Evolutionary conservation across 2,888 invertebrate species (phyloP).

Genomic region (Fragum fragum): DNA sequence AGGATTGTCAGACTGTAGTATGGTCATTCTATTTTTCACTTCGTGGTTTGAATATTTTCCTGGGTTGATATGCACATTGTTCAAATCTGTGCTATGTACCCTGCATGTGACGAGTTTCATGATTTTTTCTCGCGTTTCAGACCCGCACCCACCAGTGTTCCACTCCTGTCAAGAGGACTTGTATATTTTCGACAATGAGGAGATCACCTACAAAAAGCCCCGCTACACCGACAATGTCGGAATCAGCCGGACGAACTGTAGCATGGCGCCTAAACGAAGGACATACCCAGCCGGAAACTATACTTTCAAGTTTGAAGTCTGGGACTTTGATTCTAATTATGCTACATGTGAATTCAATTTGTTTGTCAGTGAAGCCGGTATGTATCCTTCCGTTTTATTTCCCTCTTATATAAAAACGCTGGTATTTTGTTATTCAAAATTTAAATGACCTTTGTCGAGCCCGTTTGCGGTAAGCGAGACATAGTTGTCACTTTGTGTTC

Average conservation of each 20-base stretch:
- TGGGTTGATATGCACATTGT: too few relatives aligned
- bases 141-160: constrained; percentile 24
- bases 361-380: constrained; percentile 24
- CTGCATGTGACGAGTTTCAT: too few relatives aligned
- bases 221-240: constrained; percentile 32
- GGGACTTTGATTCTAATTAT: constrained; percentile 33
- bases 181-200: constrained; percentile 25
- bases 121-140: too few relatives aligned
- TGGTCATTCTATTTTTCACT: too few relatives aligned
- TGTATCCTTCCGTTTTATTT: neutral
- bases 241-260: neutral
- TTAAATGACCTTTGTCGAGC: too few relatives aligned
- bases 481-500: too few relatives aligned
- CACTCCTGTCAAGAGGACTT: constrained; percentile 31
- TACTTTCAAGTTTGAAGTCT: constrained; percentile 8
- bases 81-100: too few relatives aligned
- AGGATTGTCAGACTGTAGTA: too few relatives aligned
- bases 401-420: too few relatives aligned
- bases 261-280: neutral
- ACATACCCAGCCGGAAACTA: constrained; percentile 29
- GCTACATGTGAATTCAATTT: constrained; percentile 34
- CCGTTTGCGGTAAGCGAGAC: too few relatives aligned
- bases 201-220: constrained; percentile 29
- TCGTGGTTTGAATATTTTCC: too few relatives aligned
- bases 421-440: too few relatives aligned